Evolutionary conservation across 1,140 invertebrate genomes (phyloP).

Genomic region (Tetraneura akinire): DNA sequence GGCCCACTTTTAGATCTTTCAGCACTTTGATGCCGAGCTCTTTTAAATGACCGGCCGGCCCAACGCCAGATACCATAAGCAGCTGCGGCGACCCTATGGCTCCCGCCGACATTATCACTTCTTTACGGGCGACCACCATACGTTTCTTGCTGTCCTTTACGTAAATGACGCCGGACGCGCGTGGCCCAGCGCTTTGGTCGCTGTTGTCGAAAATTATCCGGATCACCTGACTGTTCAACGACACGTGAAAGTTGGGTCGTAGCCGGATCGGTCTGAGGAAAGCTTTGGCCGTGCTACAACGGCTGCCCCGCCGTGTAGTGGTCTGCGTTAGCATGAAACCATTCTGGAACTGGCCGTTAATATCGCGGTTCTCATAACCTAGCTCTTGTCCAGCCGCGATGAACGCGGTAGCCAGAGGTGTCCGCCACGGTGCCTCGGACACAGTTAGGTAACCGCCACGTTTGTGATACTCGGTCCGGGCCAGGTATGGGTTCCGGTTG

Average conservation of each 20-base stretch:
- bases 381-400: slow-evolving; percentile 77
- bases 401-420: slow-evolving; percentile 78
- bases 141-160: slow-evolving; percentile 67
- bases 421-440: slow-evolving; percentile 79
- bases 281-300: slow-evolving; percentile 87
- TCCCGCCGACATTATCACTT: slow-evolving; percentile 80
- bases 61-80: slow-evolving; percentile 88
- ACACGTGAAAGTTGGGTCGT: slow-evolving; percentile 78
- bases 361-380: slow-evolving; percentile 75
- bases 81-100: slow-evolving; percentile 79
- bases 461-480: slow-evolving; percentile 72
- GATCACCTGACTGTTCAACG: slow-evolving; percentile 75
- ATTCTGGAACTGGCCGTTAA: slow-evolving; percentile 80
- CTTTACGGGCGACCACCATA: slow-evolving; percentile 70
- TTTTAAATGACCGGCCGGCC: slow-evolving; percentile 75
- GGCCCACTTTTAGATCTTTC: slow-evolving; percentile 75
- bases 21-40: slow-evolving; percentile 75
- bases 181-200: slow-evolving; percentile 53
- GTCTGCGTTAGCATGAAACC: slow-evolving; percentile 84
- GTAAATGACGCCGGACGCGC: slow-evolving; percentile 76
- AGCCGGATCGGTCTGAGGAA: slow-evolving; percentile 80
- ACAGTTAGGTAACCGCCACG: slow-evolving; percentile 81
- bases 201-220: slow-evolving; percentile 70
- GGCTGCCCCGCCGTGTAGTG: slow-evolving; percentile 79
- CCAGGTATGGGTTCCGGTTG: slow-evolving; percentile 79